Percentiles rank a stretch among this genome's conserved stretches.
phyloP scores from a whole-genome alignment of 2,888 invertebrate species.

The Nephrocerus scutellatus region DNA sequence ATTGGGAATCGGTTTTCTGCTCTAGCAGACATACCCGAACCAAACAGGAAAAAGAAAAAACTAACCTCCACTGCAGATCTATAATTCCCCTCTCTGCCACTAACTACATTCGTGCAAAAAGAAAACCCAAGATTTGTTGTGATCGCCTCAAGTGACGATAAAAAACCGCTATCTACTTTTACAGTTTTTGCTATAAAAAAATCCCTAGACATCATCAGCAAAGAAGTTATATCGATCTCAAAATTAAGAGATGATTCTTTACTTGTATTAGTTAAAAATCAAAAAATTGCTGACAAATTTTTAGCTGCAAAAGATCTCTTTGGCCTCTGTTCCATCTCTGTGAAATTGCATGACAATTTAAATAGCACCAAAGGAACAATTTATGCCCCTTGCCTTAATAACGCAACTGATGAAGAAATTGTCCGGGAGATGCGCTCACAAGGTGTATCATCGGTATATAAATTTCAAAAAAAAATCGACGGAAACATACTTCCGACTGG shows the following conservation, averaged over 20 bases:
- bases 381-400: slow-evolving; percentile 14
- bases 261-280: slow-evolving; percentile 7
- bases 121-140: too few relatives aligned
- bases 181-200: slow-evolving; percentile 6
- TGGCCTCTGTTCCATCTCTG: slow-evolving; percentile 9
- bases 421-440: slow-evolving; percentile 10
- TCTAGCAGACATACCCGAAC: too few relatives aligned
- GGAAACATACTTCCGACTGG: slow-evolving; percentile 10
- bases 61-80: too few relatives aligned
- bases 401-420: slow-evolving; percentile 13
- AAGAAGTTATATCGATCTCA: slow-evolving; percentile 10
- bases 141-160: too few relatives aligned
- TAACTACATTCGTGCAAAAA: too few relatives aligned
- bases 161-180: too few relatives aligned
- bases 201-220: slow-evolving; percentile 4
- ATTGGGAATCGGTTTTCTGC: too few relatives aligned
- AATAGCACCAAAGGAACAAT: slow-evolving; percentile 15
- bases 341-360: slow-evolving; percentile 10
- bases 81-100: too few relatives aligned
- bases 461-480: slow-evolving; percentile 4
- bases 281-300: slow-evolving; percentile 4
- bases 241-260: slow-evolving; percentile 14
- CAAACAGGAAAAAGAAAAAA: too few relatives aligned
- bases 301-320: slow-evolving; percentile 1
- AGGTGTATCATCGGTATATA: slow-evolving; percentile 7